Percentiles rank a stretch among this genome's conserved stretches.
phyloP scores from a whole-genome alignment of 2,113 vertebrate genomes.

The Pedetes capensis region DNA sequence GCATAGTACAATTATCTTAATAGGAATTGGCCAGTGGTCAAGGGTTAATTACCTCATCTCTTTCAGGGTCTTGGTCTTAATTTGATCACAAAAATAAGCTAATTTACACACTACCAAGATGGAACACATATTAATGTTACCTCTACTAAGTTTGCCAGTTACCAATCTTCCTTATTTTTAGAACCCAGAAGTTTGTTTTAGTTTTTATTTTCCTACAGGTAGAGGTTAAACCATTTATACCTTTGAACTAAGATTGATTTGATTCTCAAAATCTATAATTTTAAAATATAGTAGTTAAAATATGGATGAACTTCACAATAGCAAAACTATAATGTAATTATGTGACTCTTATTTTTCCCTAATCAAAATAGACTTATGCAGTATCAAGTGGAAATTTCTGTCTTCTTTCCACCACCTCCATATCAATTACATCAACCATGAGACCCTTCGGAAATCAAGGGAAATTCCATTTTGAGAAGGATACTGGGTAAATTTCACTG shows the following conservation, averaged over 20 bases:
- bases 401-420: neutral
- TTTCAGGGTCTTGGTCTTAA: conserved; percentile 52
- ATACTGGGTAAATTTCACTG: neutral
- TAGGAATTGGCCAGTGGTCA: conserved; percentile 30
- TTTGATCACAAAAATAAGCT: conserved; percentile 43
- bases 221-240: neutral
- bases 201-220: neutral
- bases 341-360: neutral
- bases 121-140: conserved; percentile 21
- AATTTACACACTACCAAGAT: conserved; percentile 40
- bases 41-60: conserved; percentile 45
- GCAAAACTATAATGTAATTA: neutral
- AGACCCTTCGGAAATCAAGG: neutral
- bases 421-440: neutral
- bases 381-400: neutral
- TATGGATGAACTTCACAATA: neutral
- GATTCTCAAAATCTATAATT: neutral
- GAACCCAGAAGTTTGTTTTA: neutral
- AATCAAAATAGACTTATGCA: neutral
- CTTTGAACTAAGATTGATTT: neutral
- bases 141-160: neutral
- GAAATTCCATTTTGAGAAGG: neutral
- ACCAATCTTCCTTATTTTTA: neutral
- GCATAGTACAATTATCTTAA: conserved; percentile 57
- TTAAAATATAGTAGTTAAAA: neutral